Evolutionary conservation across 2,797 vertebrate genomes (phyloP), one percentile per base, ranked within the genome.

Genomic region (Sternotherus odoratus): DNA sequence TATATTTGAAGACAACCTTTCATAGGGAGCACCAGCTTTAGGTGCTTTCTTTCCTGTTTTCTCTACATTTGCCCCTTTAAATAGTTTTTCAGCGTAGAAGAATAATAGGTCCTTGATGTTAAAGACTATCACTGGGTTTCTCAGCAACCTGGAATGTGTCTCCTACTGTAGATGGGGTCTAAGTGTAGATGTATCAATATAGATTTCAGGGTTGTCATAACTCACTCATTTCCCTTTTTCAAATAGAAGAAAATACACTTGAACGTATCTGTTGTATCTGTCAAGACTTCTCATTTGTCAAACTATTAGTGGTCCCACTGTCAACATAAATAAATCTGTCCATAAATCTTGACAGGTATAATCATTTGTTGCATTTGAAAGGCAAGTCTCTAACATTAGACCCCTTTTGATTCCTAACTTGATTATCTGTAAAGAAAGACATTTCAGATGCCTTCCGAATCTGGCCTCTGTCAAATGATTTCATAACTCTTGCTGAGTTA

Each of bases 251-350:
- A 97, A 97, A 97, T 96, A 97, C 88, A 96, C 95, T 97, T 96
- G 94, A 97, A 96, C 95, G 36, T 97, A 96, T 97, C 97, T 97
- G 97, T 96, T 97, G 96, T 96, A 96, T 96, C 97, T 98, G 97
- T 97, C 98, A 98, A 97, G 96, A 94, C 93, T 97, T 95, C 97
- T 97, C 97, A 97, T 98, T 97, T 98, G 97, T 98, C 97, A 98
- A 97, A 97, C 97, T 95, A 96, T 98, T 98, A 97, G 97, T 97
- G 96, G 97, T 95, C 97, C 96, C 91, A 96, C 93, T 97, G 97
- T 98, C 98, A 98, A 97, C 98, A 97, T 98, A 98, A 98, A 98
- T 98, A 98, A 97, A 98, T 98, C 98, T 98, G 97, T 98, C 98
- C 98, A 98, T 98, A 98, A 98, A 98, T 98, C 98, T 98, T 98